A percentile compares a stretch with the other conserved stretches of the same genome.
Evolutionary conservation across 2,797 vertebrate genomes (phyloP).

Genomic region (Vultur gryphus): DNA sequence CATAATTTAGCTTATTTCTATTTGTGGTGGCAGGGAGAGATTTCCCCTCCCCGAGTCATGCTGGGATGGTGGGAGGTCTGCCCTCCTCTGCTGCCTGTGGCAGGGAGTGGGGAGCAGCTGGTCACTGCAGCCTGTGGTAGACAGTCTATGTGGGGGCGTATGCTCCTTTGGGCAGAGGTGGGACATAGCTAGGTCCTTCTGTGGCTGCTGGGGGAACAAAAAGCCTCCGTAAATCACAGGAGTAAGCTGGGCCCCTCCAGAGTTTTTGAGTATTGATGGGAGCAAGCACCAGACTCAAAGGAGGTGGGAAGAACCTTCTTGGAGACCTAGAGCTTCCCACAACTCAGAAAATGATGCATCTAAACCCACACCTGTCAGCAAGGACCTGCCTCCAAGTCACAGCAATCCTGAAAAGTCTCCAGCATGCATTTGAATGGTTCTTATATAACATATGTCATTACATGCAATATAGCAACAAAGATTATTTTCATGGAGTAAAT

Average conservation of each 20-base stretch:
- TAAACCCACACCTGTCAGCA: not conserved
- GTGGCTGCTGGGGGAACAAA: not conserved
- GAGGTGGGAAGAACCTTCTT: not conserved
- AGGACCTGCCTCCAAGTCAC: not conserved
- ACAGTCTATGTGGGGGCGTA: accelerated
- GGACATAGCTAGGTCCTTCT: not conserved
- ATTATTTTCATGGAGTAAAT: not conserved
- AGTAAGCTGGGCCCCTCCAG: not conserved
- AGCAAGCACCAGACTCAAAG: not conserved
- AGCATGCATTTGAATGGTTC: not conserved
- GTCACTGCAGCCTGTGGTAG: not conserved
- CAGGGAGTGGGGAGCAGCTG: not conserved
- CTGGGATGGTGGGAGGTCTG: not conserved
- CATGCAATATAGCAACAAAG: not conserved
- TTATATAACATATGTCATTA: not conserved
- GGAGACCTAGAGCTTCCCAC: not conserved
- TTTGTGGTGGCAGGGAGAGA: not conserved
- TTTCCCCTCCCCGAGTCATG: accelerated
- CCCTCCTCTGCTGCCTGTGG: not conserved
- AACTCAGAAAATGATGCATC: not conserved
- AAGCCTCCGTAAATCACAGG: not conserved
- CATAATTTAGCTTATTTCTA: not conserved
- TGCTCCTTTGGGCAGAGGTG: not conserved
- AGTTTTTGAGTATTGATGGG: not conserved
- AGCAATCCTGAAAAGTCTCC: not conserved